Evolutionary conservation across 2,113 vertebrate species (phyloP), one percentile per base, ranked within the genome.

Genomic region (Corythornis cristatus): DNA sequence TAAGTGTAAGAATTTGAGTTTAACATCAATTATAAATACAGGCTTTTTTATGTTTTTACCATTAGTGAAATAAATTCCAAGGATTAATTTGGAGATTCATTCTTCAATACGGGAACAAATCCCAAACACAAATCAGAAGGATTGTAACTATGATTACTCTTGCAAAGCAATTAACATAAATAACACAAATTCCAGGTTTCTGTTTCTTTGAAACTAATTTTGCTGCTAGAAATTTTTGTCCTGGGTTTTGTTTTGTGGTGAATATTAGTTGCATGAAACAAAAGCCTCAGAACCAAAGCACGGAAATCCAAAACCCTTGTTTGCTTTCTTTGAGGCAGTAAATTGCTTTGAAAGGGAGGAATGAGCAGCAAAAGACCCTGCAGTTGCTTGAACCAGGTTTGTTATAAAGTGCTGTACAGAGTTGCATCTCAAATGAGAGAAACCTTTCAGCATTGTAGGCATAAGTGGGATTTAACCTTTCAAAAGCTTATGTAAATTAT

Each of bases 251-350:
- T 75, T 86, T 75, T n/a, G 13, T 11, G 43, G 5, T 31, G 25
- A 51, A 25, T 74, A 64, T 76, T 45, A 13, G 12, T 37, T 8
- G 13, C 12, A 79, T 31, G 29, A 60, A 43, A 25, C 78, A 33
- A 29, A 60, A 43, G 21, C 6, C 5, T 50, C 22, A 29, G 33
- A 48, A 12, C 12, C 16, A 54, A 15, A 53, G 11, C 12, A 46
- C 19, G 64, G 18, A 40, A 26, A 20, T 1, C 8, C 40, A 46
- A 76, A 60, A 3, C 4, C 0, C 0, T 35, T 37, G 2, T 64
- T 89, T 89, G 14, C 28, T 61, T 89, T 67, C 11, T 57, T 61
- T 65, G 72, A 80, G 23, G 8, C 35, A 64, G 23, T 57, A 79
- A 67, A 83, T 79, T 82, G 40, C 26, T 31, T 67, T 54, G 33